phyloP scores from a whole-genome alignment of 1,140 invertebrate genomes.

The Bathynomus jamesi region DNA sequence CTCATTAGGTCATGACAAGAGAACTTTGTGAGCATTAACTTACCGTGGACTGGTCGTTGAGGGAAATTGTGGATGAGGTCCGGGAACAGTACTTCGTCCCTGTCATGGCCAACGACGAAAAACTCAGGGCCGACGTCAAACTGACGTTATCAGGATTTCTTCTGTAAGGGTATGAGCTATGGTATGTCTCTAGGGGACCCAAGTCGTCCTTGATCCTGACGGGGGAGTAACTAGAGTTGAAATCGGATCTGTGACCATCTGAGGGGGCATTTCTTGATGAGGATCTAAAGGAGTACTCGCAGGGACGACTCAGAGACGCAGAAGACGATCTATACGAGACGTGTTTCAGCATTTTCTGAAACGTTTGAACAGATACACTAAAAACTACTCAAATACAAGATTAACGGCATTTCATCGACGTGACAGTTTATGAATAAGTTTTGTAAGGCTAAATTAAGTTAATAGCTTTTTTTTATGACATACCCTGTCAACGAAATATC shows the following conservation, averaged over 20 bases:
- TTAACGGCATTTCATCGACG: too few species aligned
- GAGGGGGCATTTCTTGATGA: too few species aligned
- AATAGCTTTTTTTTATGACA: too few species aligned
- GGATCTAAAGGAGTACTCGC: slow-evolving; percentile 4
- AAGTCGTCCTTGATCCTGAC: neutral
- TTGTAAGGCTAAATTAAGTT: too few species aligned
- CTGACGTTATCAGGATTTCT: slow-evolving; percentile 9
- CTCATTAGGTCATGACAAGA: too few species aligned
- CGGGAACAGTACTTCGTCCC: neutral
- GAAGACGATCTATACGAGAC: slow-evolving; percentile 11
- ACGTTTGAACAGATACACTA: neutral
- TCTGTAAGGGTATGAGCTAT: neutral
- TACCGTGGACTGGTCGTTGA: neutral
- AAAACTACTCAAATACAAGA: too few species aligned
- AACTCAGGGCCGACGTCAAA: slow-evolving; percentile 9
- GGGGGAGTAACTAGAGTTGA: neutral
- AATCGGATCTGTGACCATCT: neutral
- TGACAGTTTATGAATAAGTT: too few species aligned
- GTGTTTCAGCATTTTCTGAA: slow-evolving; percentile 12
- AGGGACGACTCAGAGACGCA: slow-evolving; percentile 8
- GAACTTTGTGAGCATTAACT: neutral
- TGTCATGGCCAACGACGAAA: neutral
- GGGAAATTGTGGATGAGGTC: neutral
- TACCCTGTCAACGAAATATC: too few species aligned
- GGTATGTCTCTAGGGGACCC: neutral